Conservation (phyloP, 2,888 invertebrate genomes). For the Elysia crispata region DNA sequence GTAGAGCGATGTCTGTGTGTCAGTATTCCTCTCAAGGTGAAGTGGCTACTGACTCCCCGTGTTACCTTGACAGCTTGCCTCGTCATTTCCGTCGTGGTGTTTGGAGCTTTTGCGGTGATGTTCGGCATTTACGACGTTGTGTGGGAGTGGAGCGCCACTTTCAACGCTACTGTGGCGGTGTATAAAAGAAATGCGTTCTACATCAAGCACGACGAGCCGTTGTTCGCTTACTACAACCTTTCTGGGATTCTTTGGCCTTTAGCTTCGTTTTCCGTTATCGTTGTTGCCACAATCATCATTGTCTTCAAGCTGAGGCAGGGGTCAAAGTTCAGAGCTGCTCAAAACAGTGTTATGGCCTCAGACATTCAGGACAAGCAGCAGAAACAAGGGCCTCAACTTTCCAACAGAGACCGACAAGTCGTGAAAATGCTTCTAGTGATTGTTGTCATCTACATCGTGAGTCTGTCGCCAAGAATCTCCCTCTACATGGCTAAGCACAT, state of each 20-base stretch:
- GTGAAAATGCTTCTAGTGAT: constrained; percentile 47
- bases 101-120: constrained; percentile 37
- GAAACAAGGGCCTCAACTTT: constrained; percentile 19
- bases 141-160: constrained; percentile 26
- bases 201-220: constrained; percentile 21
- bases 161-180: constrained; percentile 37
- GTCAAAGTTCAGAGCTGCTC: constrained; percentile 24
- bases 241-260: constrained; percentile 42
- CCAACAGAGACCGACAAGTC: constrained; percentile 39
- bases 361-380: no score
- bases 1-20: constrained; percentile 47
- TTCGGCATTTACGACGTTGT: constrained; percentile 44
- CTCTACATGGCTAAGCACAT: constrained; percentile 40
- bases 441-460: constrained; percentile 35
- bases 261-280: constrained; percentile 31
- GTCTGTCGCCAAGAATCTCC: constrained; percentile 35
- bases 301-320: constrained; percentile 26
- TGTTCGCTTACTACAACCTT: constrained; percentile 46
- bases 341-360: neutral
- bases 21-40: constrained; percentile 43
- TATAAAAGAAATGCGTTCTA: constrained; percentile 33
- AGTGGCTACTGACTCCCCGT: constrained; percentile 42
- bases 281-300: constrained; percentile 36
- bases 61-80: constrained; percentile 31
- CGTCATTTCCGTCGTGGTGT: constrained; percentile 34